These are phyloP conservation scores for Theretra japonica DNA, from an alignment of 2,888 invertebrate genomes.

Conservation along the genomic window DNA sequence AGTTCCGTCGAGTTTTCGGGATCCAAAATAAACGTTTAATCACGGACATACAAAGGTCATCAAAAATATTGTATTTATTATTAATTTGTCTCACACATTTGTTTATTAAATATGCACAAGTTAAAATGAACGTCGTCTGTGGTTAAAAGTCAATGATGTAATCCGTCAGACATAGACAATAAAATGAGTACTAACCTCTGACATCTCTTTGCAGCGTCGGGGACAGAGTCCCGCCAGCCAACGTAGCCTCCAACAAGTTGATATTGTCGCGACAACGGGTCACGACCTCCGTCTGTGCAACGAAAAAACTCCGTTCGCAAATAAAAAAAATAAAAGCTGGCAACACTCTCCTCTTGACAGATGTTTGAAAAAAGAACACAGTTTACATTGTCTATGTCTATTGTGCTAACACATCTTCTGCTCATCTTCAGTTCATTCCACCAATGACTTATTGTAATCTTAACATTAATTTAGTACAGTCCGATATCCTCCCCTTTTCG, in stretches of 20 bases:
- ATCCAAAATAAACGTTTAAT: background rate
- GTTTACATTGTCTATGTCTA: slow-evolving; percentile 3
- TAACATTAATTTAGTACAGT: slow-evolving; percentile 2
- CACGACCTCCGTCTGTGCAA: slow-evolving; percentile 91
- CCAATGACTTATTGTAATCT: slow-evolving; percentile 23
- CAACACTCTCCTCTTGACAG: background rate
- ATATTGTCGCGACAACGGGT: slow-evolving; percentile 95
- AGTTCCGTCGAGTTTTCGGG: background rate
- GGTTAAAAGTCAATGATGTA: background rate
- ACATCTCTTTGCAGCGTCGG: slow-evolving; percentile 84
- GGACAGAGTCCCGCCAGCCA: slow-evolving; percentile 84
- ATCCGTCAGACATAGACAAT: background rate
- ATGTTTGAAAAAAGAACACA: background rate
- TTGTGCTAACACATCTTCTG: background rate
- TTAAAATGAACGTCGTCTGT: background rate
- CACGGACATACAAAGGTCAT: background rate
- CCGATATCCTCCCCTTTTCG: slow-evolving; percentile 4
- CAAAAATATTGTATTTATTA: no score
- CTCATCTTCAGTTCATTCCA: background rate
- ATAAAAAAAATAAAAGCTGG: slow-evolving; percentile 35
- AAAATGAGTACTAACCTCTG: slow-evolving; percentile 78
- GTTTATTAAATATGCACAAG: background rate
- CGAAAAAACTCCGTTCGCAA: slow-evolving; percentile 58
- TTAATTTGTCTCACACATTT: background rate
- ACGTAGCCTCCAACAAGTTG: slow-evolving; percentile 89